phyloP scores from a whole-genome alignment of 1,140 invertebrate genomes.

The Tetragnatha versicolor region DNA sequence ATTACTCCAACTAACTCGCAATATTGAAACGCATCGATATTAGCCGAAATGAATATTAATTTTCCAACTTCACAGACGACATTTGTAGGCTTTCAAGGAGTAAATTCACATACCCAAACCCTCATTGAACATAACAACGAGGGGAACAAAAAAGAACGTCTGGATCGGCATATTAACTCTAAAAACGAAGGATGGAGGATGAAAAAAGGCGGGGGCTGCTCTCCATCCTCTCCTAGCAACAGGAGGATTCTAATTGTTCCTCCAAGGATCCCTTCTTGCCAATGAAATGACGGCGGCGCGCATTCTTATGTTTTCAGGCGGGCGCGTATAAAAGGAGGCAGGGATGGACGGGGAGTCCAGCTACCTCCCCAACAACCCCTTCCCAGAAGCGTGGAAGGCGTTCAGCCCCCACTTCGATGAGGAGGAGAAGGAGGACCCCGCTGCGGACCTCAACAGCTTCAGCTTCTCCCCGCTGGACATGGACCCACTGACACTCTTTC shows the following conservation, averaged over 20 bases:
- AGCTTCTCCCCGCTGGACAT: slow-evolving; percentile 45
- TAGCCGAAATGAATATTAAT: too few relatives aligned
- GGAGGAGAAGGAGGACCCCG: slow-evolving; percentile 5
- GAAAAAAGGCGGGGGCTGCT: too few relatives aligned
- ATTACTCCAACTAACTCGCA: too few relatives aligned
- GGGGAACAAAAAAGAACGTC: too few relatives aligned
- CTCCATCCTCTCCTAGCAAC: neutral
- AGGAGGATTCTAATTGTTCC: neutral
- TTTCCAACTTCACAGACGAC: too few relatives aligned
- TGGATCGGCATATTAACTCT: too few relatives aligned
- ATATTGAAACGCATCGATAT: too few relatives aligned
- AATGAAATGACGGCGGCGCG: neutral
- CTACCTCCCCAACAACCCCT: slow-evolving; percentile 38
- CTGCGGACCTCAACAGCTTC: slow-evolving; percentile 23
- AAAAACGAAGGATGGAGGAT: too few relatives aligned
- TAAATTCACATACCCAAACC: too few relatives aligned
- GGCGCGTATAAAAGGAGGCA: neutral
- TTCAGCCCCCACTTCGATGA: slow-evolving; percentile 21
- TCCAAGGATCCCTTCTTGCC: slow-evolving; percentile 2
- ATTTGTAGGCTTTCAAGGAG: too few relatives aligned
- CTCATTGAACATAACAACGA: too few relatives aligned
- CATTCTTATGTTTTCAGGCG: slow-evolving; percentile 40
- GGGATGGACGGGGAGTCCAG: slow-evolving; percentile 17
- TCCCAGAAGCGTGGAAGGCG: slow-evolving; percentile 27
- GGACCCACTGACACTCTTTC: slow-evolving; percentile 34